Evolutionary conservation across 2,888 invertebrate genomes (phyloP), one percentile per base, ranked within the genome.

Genomic region (Parelbella ahira): DNA sequence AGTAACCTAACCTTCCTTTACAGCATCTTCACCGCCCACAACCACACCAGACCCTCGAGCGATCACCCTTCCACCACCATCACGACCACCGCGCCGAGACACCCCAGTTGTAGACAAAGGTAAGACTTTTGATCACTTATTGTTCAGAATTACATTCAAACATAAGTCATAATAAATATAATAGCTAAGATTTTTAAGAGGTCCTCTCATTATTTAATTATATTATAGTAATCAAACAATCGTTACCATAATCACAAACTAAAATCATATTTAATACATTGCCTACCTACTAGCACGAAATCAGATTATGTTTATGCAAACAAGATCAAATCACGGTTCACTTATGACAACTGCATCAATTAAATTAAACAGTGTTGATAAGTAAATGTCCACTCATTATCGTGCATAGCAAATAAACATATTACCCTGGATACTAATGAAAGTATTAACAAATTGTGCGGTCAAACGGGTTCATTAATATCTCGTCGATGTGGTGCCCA

Each of bases 21-120:
- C 34, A 95, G 95, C 92, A 61, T 94, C 95, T 19, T 90, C 92
- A 53, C 94, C 94, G 38, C 94, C 95, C 33, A 94, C 94, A 44
- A 94, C 95, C 36, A 91, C 93, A 52, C 92, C 94, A 44, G 91
- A 91, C 63, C 93, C 94, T 29, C 91, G 92, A 47, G 94, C 93
- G 6, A 33, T 73, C 39, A 86, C 86, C 0, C 37, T 68, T 6
- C 80, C 86, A n/a, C 80, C 84, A 1, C 81, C 84, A 0, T 86
- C 87, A 4, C 67, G 68, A 44, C 80, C 86, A 24, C 86, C 86
- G 1, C 72, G 82, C 8, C 72, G 78, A n/a, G 88, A 88, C 47
- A 73, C 74, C 11, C 87, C 84, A 3, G 59, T 70, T 12, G 62
- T 76, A 41, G 88, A 88, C 47, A 88, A 88, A 76, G 87, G 88